Evolutionary conservation across 1,140 invertebrate genomes (phyloP).

Genomic region (Alviniconcha marisindica): DNA sequence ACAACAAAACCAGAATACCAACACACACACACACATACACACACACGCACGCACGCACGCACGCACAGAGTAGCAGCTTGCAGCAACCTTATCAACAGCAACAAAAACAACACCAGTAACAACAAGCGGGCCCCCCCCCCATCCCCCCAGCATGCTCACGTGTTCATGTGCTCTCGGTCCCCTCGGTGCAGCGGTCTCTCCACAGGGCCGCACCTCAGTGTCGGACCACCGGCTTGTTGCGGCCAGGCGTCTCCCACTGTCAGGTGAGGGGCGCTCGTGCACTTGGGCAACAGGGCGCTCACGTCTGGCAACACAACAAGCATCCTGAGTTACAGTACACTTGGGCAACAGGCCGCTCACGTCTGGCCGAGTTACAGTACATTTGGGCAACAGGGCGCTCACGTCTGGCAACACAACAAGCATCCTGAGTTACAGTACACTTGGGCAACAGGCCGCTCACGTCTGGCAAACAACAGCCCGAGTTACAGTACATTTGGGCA

Average conservation of each 20-base stretch:
- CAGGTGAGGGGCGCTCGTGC: neutral
- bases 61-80: too few species aligned
- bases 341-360: too few species aligned
- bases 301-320: slow-evolving; percentile 16
- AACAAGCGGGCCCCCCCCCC: too few species aligned
- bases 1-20: neutral
- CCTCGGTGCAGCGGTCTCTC: slow-evolving; percentile 33
- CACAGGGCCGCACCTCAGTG: slow-evolving; percentile 23
- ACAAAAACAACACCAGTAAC: too few species aligned
- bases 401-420: slow-evolving; percentile 16
- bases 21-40: slow-evolving; percentile 29
- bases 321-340: too few species aligned
- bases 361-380: too few species aligned
- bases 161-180: slow-evolving; percentile 39
- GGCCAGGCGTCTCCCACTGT: slow-evolving; percentile 13
- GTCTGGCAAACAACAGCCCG: too few species aligned
- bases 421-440: too few species aligned
- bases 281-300: neutral
- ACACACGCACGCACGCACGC: slow-evolving; percentile 21
- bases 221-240: neutral
- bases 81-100: too few species aligned
- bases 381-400: neutral
- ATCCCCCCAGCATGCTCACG: neutral
- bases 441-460: too few species aligned
- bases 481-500: neutral